A percentile compares a stretch with the other conserved stretches of the same genome.
Conservation (phyloP, 2,888 invertebrate species). For the Biston betularia region DNA sequence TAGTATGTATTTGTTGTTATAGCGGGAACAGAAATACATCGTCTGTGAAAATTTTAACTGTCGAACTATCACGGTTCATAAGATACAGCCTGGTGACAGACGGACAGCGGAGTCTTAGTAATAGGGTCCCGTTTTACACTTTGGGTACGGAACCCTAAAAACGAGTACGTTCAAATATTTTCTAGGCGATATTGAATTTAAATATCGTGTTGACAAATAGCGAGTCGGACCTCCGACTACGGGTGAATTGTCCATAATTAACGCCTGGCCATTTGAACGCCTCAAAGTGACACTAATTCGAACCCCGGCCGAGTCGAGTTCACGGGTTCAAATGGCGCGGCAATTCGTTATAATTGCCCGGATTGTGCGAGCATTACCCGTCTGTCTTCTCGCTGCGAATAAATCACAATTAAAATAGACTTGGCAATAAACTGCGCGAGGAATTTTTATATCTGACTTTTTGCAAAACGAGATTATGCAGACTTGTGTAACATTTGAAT, state of each 20-base stretch:
- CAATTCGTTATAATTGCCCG: conserved; percentile 54
- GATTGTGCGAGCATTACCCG: conserved; percentile 51
- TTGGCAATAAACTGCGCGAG: conserved; percentile 31
- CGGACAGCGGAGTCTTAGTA: no score
- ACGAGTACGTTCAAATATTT: no score
- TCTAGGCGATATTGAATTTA: background rate
- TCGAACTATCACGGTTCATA: no score
- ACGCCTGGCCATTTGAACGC: conserved; percentile 19
- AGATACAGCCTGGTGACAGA: no score
- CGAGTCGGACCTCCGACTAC: background rate
- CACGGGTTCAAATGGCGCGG: conserved; percentile 44
- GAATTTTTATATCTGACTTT: conserved; percentile 32
- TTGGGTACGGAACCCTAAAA: no score
- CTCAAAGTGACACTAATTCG: conserved; percentile 47
- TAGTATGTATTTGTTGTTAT: no score
- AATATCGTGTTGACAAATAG: conserved; percentile 8
- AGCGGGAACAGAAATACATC: no score
- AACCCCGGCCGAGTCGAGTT: conserved; percentile 37
- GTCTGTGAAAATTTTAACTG: no score
- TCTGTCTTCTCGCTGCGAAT: conserved; percentile 46
- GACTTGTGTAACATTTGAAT: conserved; percentile 28
- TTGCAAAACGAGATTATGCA: conserved; percentile 31
- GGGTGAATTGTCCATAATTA: conserved; percentile 5
- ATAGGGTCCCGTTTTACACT: no score
- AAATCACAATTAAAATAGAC: conserved; percentile 52